A percentile compares a stretch with the other conserved stretches of the same genome.
Conservation (phyloP, 2,113 vertebrate genomes). For the Saccopteryx bilineata region DNA sequence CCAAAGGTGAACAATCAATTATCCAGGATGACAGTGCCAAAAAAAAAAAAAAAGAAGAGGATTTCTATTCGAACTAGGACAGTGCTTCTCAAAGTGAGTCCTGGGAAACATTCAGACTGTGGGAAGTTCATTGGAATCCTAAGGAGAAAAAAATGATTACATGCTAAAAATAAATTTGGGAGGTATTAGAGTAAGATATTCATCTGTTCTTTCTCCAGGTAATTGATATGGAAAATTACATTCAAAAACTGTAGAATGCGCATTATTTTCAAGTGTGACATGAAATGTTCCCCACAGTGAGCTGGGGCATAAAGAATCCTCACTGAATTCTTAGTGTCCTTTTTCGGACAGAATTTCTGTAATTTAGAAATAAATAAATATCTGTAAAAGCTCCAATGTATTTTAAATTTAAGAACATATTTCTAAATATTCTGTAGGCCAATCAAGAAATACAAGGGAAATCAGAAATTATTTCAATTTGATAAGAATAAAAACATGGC, state of each 20-base stretch:
- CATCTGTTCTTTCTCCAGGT: not conserved
- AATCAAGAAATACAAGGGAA: not conserved
- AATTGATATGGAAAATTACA: not conserved
- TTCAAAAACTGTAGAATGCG: not conserved
- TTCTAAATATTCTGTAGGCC: not conserved
- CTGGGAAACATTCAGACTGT: not conserved
- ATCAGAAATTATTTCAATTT: conserved; percentile 24
- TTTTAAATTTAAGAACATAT: not conserved
- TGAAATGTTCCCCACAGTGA: not conserved
- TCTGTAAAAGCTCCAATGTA: not conserved
- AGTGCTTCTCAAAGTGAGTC: not conserved
- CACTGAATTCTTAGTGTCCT: not conserved
- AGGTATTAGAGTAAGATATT: not conserved
- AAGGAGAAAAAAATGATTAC: not conserved
- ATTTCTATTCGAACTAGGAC: not conserved
- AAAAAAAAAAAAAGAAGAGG: not conserved
- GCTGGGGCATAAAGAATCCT: not conserved
- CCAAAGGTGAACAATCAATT: not conserved
- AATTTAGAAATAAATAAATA: not conserved
- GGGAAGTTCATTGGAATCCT: not conserved
- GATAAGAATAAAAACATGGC: not conserved
- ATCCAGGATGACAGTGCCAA: not conserved
- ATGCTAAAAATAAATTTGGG: not conserved
- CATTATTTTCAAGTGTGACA: not conserved
- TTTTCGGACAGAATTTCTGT: not conserved